phyloP scores from a whole-genome alignment of 92 coral and sea anemone genomes.

The Blastomussa wellsi region DNA sequence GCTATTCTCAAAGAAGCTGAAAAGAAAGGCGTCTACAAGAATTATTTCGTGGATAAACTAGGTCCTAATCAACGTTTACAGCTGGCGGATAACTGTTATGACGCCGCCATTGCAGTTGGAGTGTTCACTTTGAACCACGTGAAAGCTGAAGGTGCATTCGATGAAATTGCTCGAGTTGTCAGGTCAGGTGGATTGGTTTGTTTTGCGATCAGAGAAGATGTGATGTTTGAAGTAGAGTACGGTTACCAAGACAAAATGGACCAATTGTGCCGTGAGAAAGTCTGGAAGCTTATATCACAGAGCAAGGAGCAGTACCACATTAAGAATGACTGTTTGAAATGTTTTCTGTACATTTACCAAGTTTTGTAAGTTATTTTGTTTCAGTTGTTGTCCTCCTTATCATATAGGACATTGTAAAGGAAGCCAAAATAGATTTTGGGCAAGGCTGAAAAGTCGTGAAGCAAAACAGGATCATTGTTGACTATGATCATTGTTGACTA shows the following conservation, averaged over 20 bases:
- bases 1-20: conserved; percentile 73
- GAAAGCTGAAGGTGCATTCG: conserved; percentile 90
- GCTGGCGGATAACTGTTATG: conserved; percentile 63
- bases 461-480: neutral
- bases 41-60: conserved; percentile 46
- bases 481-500: too few species aligned
- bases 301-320: conserved; percentile 71
- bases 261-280: conserved; percentile 58
- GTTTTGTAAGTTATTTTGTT: conserved; percentile 30
- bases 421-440: neutral
- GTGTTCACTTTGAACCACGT: conserved; percentile 82
- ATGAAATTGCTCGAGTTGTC: conserved; percentile 93
- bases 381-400: neutral
- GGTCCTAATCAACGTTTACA: conserved; percentile 53
- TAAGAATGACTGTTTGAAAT: conserved; percentile 53
- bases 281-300: conserved; percentile 78
- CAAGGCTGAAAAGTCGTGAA: too few species aligned
- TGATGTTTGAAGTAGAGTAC: conserved; percentile 68
- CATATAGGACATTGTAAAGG: neutral
- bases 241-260: conserved; percentile 81
- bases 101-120: conserved; percentile 84
- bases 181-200: conserved; percentile 87
- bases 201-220: conserved; percentile 86
- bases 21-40: conserved; percentile 69
- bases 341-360: conserved; percentile 78